Conservation (phyloP, 2,797 vertebrate species). For the Sarcophilus harrisii region DNA sequence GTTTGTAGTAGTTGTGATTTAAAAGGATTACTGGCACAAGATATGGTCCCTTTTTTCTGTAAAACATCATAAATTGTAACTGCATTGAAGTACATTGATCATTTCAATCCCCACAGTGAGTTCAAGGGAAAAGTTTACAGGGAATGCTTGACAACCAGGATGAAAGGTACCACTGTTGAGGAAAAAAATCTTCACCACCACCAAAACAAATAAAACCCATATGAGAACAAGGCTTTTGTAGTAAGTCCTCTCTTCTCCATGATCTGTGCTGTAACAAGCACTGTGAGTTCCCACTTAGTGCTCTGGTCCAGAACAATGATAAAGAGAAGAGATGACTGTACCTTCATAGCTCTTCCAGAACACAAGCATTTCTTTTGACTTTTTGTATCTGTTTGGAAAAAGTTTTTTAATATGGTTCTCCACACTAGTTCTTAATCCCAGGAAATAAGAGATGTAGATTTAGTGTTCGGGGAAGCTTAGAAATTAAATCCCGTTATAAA, state of each 20-base stretch:
- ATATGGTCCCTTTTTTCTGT: not conserved
- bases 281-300: not conserved
- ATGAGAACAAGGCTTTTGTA: not conserved
- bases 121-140: not conserved
- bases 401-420: not conserved
- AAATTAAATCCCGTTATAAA: not conserved
- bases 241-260: not conserved
- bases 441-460: not conserved
- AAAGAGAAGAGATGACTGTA: not conserved
- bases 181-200: not conserved
- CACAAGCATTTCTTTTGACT: not conserved
- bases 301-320: not conserved
- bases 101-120: not conserved
- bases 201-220: not conserved
- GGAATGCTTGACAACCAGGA: not conserved
- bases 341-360: not conserved
- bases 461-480: not conserved
- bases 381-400: not conserved
- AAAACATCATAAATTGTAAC: not conserved
- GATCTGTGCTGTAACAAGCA: not conserved
- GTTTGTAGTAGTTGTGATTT: not conserved
- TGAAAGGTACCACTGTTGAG: not conserved
- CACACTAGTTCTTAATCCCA: not conserved
- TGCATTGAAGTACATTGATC: not conserved
- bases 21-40: not conserved